Percentiles rank a stretch among this genome's conserved stretches.
Evolutionary conservation across 2,113 vertebrate genomes (phyloP).

Genomic region (Callipepla californica): DNA sequence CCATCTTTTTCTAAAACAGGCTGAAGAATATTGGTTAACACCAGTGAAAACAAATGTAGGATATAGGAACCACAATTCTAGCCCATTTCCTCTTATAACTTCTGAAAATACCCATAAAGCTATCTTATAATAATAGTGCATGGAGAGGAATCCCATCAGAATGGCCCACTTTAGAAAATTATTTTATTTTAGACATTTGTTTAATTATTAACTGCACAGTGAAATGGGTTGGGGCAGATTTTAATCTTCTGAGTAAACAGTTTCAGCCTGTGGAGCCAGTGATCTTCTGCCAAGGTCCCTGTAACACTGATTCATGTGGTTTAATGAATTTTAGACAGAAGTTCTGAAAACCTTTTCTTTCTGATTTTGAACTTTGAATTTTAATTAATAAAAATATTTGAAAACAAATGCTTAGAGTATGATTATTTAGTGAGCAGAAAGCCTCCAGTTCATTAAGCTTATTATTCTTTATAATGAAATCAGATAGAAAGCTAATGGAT

Average conservation of each 20-base stretch:
- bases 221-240: neutral
- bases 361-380: neutral
- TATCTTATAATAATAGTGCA: neutral
- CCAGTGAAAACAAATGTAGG: neutral
- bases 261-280: neutral
- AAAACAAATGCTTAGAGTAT: neutral
- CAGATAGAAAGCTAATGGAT: neutral
- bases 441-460: neutral
- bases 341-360: neutral
- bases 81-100: neutral
- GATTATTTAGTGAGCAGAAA: neutral
- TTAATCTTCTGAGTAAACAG: neutral
- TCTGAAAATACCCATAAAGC: neutral
- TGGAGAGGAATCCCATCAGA: neutral
- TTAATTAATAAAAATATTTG: constrained; percentile 18
- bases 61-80: neutral
- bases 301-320: neutral
- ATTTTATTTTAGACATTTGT: neutral
- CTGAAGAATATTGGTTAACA: neutral
- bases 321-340: neutral
- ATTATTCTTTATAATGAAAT: neutral
- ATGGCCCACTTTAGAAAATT: neutral
- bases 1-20: neutral
- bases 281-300: neutral
- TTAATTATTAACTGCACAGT: neutral